phyloP scores from a whole-genome alignment of 2,888 invertebrate species.

The Drosophila gaucha region DNA sequence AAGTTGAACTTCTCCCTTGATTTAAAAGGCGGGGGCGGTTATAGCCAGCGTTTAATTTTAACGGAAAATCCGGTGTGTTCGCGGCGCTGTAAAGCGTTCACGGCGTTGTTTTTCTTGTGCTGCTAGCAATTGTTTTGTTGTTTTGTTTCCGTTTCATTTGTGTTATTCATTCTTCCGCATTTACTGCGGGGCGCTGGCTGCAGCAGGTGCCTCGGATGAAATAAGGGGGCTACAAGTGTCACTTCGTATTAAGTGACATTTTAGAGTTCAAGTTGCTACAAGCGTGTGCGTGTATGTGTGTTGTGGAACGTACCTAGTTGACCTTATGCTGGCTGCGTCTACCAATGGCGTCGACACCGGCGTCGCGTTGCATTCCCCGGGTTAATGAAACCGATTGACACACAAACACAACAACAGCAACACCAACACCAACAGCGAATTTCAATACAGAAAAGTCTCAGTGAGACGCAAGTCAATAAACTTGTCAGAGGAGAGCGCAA shows the following conservation, averaged over 20 bases:
- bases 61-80: slow-evolving; percentile 32
- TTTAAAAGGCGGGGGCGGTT: background rate
- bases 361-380: slow-evolving; percentile 65
- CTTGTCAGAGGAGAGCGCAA: slow-evolving; percentile 9
- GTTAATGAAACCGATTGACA: slow-evolving; percentile 85
- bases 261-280: slow-evolving; percentile 56
- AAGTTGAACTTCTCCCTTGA: too few species aligned
- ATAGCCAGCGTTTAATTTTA: slow-evolving; percentile 17
- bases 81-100: slow-evolving; percentile 8
- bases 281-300: slow-evolving; percentile 26
- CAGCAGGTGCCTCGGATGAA: slow-evolving; percentile 28
- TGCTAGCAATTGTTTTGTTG: slow-evolving; percentile 7
- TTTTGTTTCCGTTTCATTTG: slow-evolving; percentile 22
- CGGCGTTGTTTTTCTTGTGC: slow-evolving; percentile 13
- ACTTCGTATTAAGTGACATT: slow-evolving; percentile 47
- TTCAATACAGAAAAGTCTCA: slow-evolving; percentile 41
- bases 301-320: slow-evolving; percentile 78
- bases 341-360: slow-evolving; percentile 4
- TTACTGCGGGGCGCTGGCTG: slow-evolving; percentile 18
- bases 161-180: slow-evolving; percentile 20
- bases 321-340: slow-evolving; percentile 62
- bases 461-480: slow-evolving; percentile 36
- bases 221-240: slow-evolving; percentile 6
- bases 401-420: slow-evolving; percentile 65
- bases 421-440: slow-evolving; percentile 29